Percentiles rank a stretch among this genome's conserved stretches.
Conservation (phyloP, 2,888 invertebrate species). For the Ctenicera cuprea region DNA sequence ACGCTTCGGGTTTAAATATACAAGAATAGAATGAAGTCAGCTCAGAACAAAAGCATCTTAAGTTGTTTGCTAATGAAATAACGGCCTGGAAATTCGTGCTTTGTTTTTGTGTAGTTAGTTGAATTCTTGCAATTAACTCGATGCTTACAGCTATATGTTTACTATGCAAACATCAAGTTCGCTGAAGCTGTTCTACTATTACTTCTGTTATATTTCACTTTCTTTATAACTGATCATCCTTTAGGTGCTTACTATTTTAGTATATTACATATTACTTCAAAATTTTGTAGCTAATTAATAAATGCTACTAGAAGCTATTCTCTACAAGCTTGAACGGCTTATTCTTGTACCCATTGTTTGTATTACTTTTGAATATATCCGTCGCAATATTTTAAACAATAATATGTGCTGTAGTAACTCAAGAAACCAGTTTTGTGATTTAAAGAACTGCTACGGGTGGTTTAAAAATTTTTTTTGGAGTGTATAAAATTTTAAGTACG, state of each 20-base stretch:
- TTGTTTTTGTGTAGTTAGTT: conserved; percentile 54
- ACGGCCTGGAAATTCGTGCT: conserved; percentile 42
- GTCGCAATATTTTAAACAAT: too few species aligned
- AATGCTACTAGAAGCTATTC: too few species aligned
- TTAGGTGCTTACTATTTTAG: background rate
- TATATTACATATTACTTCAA: background rate
- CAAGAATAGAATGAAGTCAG: conserved; percentile 35
- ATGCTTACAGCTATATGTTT: conserved; percentile 57
- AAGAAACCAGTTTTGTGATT: too few species aligned
- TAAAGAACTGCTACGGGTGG: too few species aligned
- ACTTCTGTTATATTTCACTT: conserved; percentile 8
- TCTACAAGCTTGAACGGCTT: too few species aligned
- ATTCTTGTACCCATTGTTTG: too few species aligned
- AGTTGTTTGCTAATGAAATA: conserved; percentile 46
- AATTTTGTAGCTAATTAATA: too few species aligned
- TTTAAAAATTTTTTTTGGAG: too few species aligned
- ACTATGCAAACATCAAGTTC: conserved; percentile 58
- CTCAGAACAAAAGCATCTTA: conserved; percentile 35
- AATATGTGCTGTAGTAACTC: too few species aligned
- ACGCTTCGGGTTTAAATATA: conserved; percentile 34
- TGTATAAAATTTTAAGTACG: too few species aligned
- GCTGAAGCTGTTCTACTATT: conserved; percentile 51
- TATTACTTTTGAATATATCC: too few species aligned
- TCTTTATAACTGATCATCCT: background rate
- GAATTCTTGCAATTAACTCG: conserved; percentile 59